A percentile compares a stretch with the other conserved stretches of the same genome.
These are phyloP conservation scores for Torymus tubicola DNA, from an alignment of 2,888 invertebrate species.

Conservation along the genomic window DNA sequence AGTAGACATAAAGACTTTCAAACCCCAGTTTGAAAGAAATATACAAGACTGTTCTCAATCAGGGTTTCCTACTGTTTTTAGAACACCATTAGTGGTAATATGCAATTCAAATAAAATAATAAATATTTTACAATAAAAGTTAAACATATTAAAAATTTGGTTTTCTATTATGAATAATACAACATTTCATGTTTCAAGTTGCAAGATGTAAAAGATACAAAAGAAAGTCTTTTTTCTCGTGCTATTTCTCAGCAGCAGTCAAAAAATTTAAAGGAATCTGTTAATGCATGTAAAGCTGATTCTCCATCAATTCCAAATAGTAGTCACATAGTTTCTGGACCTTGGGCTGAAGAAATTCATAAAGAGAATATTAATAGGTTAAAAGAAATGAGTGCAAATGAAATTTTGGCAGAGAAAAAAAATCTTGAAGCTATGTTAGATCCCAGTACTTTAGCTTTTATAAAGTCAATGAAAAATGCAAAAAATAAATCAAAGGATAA, in stretches of 20 bases:
- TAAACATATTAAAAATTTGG: not conserved
- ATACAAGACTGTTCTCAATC: slow-evolving; percentile 39
- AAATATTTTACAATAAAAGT: not conserved
- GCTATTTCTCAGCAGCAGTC: slow-evolving; percentile 21
- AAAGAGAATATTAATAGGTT: slow-evolving; percentile 84
- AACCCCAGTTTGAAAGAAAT: slow-evolving; percentile 25
- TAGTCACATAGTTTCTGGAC: slow-evolving; percentile 66
- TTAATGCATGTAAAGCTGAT: slow-evolving; percentile 55
- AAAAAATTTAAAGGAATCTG: slow-evolving; percentile 6
- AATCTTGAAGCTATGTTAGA: slow-evolving; percentile 82
- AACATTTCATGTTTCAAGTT: not conserved
- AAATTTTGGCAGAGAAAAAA: slow-evolving; percentile 86
- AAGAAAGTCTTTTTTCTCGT: slow-evolving; percentile 67
- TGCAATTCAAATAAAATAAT: not conserved
- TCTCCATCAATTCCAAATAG: slow-evolving; percentile 7
- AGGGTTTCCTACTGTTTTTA: slow-evolving; percentile 72
- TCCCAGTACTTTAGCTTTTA: slow-evolving; percentile 83
- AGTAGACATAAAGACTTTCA: slow-evolving; percentile 55
- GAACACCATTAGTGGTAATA: slow-evolving; percentile 42
- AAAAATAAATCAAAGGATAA: slow-evolving; percentile 64
- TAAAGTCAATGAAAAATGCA: slow-evolving; percentile 77
- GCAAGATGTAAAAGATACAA: slow-evolving; percentile 26
- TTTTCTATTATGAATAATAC: not conserved
- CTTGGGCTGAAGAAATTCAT: slow-evolving; percentile 81
- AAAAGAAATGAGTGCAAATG: slow-evolving; percentile 83